Conservation (phyloP, 2,888 invertebrate species). For the Seira ritae region DNA sequence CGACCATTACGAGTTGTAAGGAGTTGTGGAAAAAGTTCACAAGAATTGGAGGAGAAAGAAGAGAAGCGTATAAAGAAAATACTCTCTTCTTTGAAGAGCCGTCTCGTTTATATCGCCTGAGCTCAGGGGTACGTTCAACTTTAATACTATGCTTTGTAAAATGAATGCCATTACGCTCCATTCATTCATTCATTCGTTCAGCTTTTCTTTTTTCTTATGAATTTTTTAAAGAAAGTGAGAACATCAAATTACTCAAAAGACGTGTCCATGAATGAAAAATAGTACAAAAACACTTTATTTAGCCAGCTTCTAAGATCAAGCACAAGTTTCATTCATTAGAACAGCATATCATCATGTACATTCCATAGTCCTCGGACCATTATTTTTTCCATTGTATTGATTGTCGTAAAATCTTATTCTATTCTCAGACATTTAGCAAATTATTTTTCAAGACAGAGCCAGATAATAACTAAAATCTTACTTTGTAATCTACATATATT, state of each 20-base stretch:
- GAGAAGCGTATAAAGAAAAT: constrained; percentile 12
- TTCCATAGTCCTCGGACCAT: no score
- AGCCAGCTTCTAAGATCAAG: background rate
- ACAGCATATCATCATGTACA: no score
- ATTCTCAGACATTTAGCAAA: no score
- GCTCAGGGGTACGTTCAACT: constrained; percentile 50
- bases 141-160: constrained; percentile 10
- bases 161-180: background rate
- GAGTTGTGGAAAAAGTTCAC: constrained; percentile 42
- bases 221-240: background rate
- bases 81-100: constrained; percentile 30
- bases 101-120: constrained; percentile 35
- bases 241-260: no score
- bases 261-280: background rate
- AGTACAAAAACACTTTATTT: background rate
- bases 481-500: no score
- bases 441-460: no score
- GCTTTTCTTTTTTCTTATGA: background rate
- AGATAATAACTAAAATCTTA: no score
- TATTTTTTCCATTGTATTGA: no score
- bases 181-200: background rate
- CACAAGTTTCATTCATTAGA: no score
- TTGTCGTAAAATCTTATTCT: no score
- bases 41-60: constrained; percentile 6
- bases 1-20: constrained; percentile 21